These are phyloP conservation scores for Ctena decussata DNA, from an alignment of 2,888 invertebrate genomes.

Conservation along the genomic window DNA sequence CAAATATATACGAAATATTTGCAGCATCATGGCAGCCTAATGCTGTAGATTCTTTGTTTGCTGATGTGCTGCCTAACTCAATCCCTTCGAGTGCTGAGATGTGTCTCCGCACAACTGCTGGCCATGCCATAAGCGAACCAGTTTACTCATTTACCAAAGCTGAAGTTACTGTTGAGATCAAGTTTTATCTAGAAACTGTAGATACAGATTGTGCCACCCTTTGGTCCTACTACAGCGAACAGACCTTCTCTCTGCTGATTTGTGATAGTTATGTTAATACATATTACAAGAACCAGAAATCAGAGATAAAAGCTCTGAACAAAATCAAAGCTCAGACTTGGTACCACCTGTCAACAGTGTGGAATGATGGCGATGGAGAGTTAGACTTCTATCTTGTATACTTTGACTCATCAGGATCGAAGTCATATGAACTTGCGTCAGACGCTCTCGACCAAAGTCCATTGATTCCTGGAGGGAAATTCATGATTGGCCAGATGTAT, in stretches of 20 bases:
- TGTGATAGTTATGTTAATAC: conserved; percentile 53
- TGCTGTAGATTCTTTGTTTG: conserved; percentile 31
- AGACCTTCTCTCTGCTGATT: conserved; percentile 50
- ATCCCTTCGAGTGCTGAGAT: conserved; percentile 51
- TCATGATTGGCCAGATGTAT: conserved; percentile 73
- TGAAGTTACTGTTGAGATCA: conserved; percentile 71
- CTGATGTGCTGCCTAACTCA: conserved; percentile 37
- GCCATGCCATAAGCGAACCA: conserved; percentile 48
- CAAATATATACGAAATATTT: conserved; percentile 57
- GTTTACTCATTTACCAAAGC: conserved; percentile 62
- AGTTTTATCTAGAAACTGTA: conserved; percentile 59
- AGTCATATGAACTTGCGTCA: conserved; percentile 10
- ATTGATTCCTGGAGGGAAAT: conserved; percentile 69
- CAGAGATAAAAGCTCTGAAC: conserved; percentile 46
- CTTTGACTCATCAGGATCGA: conserved; percentile 28
- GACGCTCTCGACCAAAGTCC: background rate
- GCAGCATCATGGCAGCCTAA: conserved; percentile 64
- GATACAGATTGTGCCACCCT: conserved; percentile 61
- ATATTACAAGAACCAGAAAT: conserved; percentile 31
- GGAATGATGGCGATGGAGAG: conserved; percentile 41
- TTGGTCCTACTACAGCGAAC: conserved; percentile 67
- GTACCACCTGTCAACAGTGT: conserved; percentile 75
- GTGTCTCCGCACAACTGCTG: conserved; percentile 55
- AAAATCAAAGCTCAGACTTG: conserved; percentile 59
- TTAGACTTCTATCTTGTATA: conserved; percentile 64